Percentiles rank a stretch among this genome's conserved stretches.
Conservation (phyloP, 1,140 invertebrate genomes). For the Lordiphosa clarofinis region DNA sequence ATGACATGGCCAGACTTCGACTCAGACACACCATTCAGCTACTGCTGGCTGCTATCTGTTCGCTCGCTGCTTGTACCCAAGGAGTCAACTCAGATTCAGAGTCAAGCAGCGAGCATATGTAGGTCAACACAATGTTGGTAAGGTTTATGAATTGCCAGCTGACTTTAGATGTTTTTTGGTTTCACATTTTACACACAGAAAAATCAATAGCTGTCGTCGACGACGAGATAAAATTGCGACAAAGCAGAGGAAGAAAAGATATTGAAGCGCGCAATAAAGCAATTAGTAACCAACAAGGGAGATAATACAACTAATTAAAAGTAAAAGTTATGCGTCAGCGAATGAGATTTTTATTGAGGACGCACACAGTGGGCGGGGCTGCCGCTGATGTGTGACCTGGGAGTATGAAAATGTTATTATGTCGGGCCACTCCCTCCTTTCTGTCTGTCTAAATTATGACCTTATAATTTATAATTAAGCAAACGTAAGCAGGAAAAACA, state of each 20-base stretch:
- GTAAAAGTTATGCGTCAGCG: conserved; percentile 76
- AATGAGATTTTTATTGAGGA: conserved; percentile 74
- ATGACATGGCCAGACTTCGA: conserved; percentile 32
- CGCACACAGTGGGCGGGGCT: conserved; percentile 16
- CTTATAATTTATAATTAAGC: conserved; percentile 75
- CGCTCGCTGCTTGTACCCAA: conserved; percentile 4
- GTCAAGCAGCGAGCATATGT: conserved; percentile 56
- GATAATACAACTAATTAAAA: conserved; percentile 78
- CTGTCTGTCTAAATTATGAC: conserved; percentile 56
- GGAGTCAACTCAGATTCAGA: conserved; percentile 41
- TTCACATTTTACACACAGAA: conserved; percentile 10
- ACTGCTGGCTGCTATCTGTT: conserved; percentile 3
- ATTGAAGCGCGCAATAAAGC: conserved; percentile 59
- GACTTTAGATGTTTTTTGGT: conserved; percentile 42
- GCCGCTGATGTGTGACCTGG: conserved; percentile 50
- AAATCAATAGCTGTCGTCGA: conserved; percentile 74
- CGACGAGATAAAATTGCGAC: conserved; percentile 70
- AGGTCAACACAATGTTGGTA: conserved; percentile 56
- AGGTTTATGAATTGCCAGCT: conserved; percentile 71
- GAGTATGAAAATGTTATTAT: conserved; percentile 65
- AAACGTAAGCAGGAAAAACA: conserved; percentile 66
- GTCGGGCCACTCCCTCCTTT: conserved; percentile 6
- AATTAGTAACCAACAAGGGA: conserved; percentile 73
- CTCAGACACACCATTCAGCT: conserved; percentile 12
- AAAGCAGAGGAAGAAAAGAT: conserved; percentile 2